Conservation (phyloP, 2,888 invertebrate genomes). For the Nasonovia ribisnigri region DNA sequence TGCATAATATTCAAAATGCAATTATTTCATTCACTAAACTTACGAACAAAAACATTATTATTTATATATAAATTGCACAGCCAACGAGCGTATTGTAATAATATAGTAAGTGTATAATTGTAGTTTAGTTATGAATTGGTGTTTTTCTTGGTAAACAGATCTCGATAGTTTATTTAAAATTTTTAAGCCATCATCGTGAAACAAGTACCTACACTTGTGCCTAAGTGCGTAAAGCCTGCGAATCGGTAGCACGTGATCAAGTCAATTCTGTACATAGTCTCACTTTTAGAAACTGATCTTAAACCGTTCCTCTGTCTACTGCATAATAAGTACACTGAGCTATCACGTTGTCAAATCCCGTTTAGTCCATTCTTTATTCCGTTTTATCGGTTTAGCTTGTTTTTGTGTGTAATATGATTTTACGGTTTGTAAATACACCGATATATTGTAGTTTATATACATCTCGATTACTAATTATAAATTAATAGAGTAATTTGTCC, state of each 20-base stretch:
- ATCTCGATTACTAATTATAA: too few species aligned
- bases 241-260: neutral
- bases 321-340: neutral
- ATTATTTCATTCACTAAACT: neutral
- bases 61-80: neutral
- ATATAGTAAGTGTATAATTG: neutral
- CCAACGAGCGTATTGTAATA: neutral
- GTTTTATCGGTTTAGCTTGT: neutral
- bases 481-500: too few species aligned
- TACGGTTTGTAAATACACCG: neutral
- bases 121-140: neutral
- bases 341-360: neutral
- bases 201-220: neutral
- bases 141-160: neutral
- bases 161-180: neutral
- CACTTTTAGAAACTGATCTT: neutral
- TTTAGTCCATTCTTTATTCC: neutral
- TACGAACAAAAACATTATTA: neutral
- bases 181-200: too few species aligned
- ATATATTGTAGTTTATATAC: too few species aligned
- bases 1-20: neutral
- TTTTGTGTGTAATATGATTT: neutral
- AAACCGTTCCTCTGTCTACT: neutral
- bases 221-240: neutral
- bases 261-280: neutral